Base-by-base conservation (phyloP, 1,140 invertebrate species). In the Macrosteles quadrilineatus region DNA sequence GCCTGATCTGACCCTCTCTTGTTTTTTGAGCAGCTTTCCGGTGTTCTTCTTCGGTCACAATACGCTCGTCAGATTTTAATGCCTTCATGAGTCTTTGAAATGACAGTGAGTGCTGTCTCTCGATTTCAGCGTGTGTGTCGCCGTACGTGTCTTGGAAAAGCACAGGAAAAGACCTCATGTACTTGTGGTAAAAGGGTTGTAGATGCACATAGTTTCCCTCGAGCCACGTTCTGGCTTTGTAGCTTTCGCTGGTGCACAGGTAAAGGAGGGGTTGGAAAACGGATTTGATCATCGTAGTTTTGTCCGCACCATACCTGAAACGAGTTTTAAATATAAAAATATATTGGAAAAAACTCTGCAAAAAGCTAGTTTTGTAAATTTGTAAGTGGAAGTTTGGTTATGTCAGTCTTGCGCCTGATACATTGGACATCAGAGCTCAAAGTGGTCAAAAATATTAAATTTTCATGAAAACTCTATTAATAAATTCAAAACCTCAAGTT, bases 1-100 rank as follows among this genome's bases (percentile, higher is more conserved):
- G 1, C 3, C 2, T 23, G 1, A 2, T 9, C 11, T 3, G 17
- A 6, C 9, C 25, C 30, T 66, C 23, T 21, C 29, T 66, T 1
- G 21, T 23, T 17, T 25, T 66, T 25, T 43, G n/a, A 11, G 32
- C 40, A 12, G 32, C 63, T 27, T 27, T 43, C 1, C 9, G n/a
- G 23, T 66, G 32, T 66, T 66, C 63, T 25, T 66, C 63, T 45
- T 43, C 17, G 19, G 63, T 2, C 14, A 66, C 40, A 25, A 66
- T 66, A n/a, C 45, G n/a, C 1, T 36, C 63, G 1, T 40, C n/a
- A 6, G 21, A 2, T 45, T 66, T 66, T 36, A 66, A 43, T 9
- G 63, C 45, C 25, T 66, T 40, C 63, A 66, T 66, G 25, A 45
- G 3, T 17, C 45, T 66, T 21, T 66, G 32, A 45, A 66, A 66